Evolutionary conservation across 1,140 invertebrate genomes (phyloP), one percentile per base, ranked within the genome.

Genomic region (Psix sp.): DNA sequence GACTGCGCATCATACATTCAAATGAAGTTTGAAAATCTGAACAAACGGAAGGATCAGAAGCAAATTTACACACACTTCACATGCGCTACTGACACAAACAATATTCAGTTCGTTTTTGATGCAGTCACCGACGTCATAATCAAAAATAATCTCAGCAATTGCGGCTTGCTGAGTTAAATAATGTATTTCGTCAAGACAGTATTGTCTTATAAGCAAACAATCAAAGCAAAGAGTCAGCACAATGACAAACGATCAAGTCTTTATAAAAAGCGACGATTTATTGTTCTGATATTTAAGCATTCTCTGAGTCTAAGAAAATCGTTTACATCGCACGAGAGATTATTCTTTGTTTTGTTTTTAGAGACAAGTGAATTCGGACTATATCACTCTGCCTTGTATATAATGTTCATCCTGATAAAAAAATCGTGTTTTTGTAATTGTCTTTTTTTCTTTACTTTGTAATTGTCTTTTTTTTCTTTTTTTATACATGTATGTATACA

Each of bases 61-160:
- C 94, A 96, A 86, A 96, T 96, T 71, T 97, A 97, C 81, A 95
- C 94, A 65, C 95, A 97, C 84, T 94, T 96, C 80, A 97, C 95
- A 11, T 96, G 95, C 89, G 95, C 95, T 18, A 96, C 95, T 33
- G 95, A 97, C 80, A 96, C 95, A 33, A 93, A 91, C 60, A 97
- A 97, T 84, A 96, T 97, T 59, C 92, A 95, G 82, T 96, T 96
- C 85, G 95, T 96, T 14, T 96, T 96, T 81, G 95, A 96, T 86
- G 93, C 94, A 56, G 94, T 96, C 54, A 96, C 95, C 51, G 95
- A 96, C 88, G 94, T 97, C 57, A 96, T 96, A 76, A 95, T 98
- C 81, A 96, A 96, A 82, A 95, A 96, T 81, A 97, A 96, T 88
- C 89, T 98, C 40, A 95, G 95, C 86, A 95, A 96, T 88, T 96